A percentile compares a stretch with the other conserved stretches of the same genome.
Conservation (phyloP, 2,888 invertebrate species). For the Andrena minutula region DNA sequence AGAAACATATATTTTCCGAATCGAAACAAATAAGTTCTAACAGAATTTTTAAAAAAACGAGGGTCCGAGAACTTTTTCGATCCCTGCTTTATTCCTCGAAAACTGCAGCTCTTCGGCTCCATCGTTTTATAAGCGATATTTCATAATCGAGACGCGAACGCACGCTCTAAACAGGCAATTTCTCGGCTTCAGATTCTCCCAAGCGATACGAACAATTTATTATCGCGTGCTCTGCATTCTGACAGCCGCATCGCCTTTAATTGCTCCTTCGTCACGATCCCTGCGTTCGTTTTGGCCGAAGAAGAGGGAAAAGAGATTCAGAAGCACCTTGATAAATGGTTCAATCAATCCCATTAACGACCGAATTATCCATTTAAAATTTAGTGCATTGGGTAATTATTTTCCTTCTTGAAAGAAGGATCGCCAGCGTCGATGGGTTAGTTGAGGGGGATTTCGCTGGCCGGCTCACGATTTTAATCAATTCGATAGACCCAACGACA, state of each 20-base stretch:
- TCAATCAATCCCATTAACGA: not conserved
- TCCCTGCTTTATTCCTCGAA: not conserved
- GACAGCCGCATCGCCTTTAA: slow-evolving; percentile 34
- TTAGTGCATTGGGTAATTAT: not conserved
- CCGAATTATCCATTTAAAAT: not conserved
- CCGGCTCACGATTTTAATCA: not conserved
- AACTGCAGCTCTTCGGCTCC: not conserved
- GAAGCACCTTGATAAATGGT: not conserved
- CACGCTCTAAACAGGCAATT: slow-evolving; percentile 26
- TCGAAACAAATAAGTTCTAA: too few species aligned
- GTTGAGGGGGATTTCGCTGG: not conserved
- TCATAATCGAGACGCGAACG: slow-evolving; percentile 36
- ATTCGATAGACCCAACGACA: slow-evolving; percentile 2
- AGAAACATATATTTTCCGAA: too few species aligned
- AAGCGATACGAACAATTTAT: slow-evolving; percentile 46
- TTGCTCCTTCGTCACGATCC: slow-evolving; percentile 24
- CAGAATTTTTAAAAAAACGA: too few species aligned
- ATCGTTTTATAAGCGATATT: slow-evolving; percentile 34
- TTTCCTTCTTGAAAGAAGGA: not conserved
- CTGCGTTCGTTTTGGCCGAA: not conserved
- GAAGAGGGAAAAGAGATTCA: not conserved
- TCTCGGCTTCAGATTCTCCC: slow-evolving; percentile 34
- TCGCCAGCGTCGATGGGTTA: not conserved
- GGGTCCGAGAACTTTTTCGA: too few species aligned
- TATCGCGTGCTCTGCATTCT: slow-evolving; percentile 10